Evolutionary conservation across 2,888 invertebrate species (phyloP).

Genomic region (Tanytarsus gracilentus): DNA sequence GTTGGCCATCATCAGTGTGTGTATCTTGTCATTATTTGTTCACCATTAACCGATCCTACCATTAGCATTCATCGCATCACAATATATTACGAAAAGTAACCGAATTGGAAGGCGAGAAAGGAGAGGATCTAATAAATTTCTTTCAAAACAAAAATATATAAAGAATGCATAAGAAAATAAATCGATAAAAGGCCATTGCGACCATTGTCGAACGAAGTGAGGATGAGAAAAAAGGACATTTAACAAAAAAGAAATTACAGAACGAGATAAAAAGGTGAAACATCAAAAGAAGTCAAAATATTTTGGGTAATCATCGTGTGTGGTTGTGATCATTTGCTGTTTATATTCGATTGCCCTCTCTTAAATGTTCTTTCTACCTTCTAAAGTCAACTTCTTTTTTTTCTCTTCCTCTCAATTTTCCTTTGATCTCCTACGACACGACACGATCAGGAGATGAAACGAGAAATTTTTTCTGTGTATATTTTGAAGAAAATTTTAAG

Average conservation of each 20-base stretch:
- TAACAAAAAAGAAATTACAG: background rate
- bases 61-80: no score
- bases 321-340: conserved; percentile 26
- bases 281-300: conserved; percentile 30
- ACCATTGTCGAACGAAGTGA: no score
- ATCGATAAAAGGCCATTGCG: background rate
- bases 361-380: conserved; percentile 4
- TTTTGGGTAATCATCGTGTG: conserved; percentile 29
- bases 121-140: conserved; percentile 26
- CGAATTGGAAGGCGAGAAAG: background rate
- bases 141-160: conserved; percentile 9
- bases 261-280: conserved; percentile 11
- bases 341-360: conserved; percentile 24
- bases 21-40: background rate
- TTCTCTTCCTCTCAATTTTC: conserved; percentile 6
- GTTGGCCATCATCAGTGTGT: no score
- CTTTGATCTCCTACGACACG: conserved; percentile 1
- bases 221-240: conserved; percentile 24
- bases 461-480: no score
- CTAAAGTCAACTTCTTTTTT: background rate
- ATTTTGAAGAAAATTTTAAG: no score
- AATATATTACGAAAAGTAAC: background rate
- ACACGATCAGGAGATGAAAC: background rate
- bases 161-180: background rate
- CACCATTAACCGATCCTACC: no score